Percentiles rank a stretch among this genome's conserved stretches.
phyloP scores from a whole-genome alignment of 2,113 vertebrate genomes.

The Eulacestoma nigropectus region DNA sequence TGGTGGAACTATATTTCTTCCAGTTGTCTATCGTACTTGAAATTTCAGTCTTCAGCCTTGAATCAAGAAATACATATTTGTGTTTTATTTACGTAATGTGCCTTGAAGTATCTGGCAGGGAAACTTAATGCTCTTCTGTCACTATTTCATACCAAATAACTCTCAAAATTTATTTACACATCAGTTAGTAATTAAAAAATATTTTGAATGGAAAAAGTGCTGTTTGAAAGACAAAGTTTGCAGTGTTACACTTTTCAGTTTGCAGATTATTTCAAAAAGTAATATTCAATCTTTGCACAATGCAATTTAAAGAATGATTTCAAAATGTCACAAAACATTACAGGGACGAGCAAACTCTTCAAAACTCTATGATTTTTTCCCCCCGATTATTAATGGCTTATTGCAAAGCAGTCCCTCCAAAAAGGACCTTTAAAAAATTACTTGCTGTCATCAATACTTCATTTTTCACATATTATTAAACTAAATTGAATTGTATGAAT shows the following conservation, averaged over 20 bases:
- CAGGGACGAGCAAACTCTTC: not conserved
- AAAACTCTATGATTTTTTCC: not conserved
- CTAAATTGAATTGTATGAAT: not conserved
- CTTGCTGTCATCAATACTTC: not conserved
- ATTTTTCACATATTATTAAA: not conserved
- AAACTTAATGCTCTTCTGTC: not conserved
- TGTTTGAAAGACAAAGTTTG: not conserved
- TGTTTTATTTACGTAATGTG: not conserved
- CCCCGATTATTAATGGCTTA: not conserved
- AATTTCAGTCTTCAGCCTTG: not conserved
- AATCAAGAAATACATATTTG: not conserved
- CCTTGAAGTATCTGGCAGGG: not conserved
- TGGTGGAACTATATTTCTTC: not conserved
- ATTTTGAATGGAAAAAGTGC: not conserved
- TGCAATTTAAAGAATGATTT: not conserved
- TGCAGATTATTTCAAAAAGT: not conserved
- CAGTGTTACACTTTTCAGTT: not conserved
- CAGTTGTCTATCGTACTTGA: not conserved
- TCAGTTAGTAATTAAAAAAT: not conserved
- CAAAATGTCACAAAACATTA: not conserved
- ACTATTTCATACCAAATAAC: not conserved
- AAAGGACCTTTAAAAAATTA: not conserved
- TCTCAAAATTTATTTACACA: not conserved
- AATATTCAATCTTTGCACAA: not conserved
- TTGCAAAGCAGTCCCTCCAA: not conserved